A percentile compares a stretch with the other conserved stretches of the same genome.
Conservation (phyloP, 2,113 vertebrate genomes). For the Macheiramphus alcinus region DNA sequence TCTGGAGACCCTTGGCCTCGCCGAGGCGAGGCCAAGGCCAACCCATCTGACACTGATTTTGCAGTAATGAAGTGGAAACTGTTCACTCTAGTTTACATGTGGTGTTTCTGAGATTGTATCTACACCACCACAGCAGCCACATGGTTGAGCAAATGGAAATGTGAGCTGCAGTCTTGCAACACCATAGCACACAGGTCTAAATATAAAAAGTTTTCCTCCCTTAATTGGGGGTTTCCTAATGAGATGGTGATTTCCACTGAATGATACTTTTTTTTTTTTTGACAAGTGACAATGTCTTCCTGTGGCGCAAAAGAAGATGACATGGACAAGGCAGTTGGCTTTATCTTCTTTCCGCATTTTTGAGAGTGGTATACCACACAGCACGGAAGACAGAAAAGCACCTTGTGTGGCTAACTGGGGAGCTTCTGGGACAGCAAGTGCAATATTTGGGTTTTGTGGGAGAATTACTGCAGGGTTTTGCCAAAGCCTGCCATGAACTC, state of each 20-base stretch:
- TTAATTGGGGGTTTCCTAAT: neutral
- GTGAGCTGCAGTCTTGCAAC: neutral
- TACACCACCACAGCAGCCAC: neutral
- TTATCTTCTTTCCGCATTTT: neutral
- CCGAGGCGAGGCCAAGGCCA: too few species aligned
- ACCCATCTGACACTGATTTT: neutral
- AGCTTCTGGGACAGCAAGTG: neutral
- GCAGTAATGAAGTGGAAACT: neutral
- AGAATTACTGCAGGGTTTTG: neutral
- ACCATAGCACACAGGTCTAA: neutral
- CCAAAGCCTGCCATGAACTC: neutral
- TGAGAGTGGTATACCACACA: neutral
- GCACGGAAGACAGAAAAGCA: neutral
- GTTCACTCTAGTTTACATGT: neutral
- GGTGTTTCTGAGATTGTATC: constrained; percentile 11
- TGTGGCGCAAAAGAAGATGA: neutral
- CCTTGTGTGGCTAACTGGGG: neutral
- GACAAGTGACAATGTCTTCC: neutral
- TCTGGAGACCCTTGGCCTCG: neutral
- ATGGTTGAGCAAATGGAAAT: constrained; percentile 35
- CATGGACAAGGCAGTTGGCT: neutral
- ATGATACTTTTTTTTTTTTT: neutral
- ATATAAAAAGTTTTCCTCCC: neutral
- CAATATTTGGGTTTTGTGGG: neutral
- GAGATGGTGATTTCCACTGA: neutral